Percentiles rank a stretch among this genome's conserved stretches.
Evolutionary conservation across 1,140 invertebrate genomes (phyloP).

Genomic region (Sarcophaga peregrina): DNA sequence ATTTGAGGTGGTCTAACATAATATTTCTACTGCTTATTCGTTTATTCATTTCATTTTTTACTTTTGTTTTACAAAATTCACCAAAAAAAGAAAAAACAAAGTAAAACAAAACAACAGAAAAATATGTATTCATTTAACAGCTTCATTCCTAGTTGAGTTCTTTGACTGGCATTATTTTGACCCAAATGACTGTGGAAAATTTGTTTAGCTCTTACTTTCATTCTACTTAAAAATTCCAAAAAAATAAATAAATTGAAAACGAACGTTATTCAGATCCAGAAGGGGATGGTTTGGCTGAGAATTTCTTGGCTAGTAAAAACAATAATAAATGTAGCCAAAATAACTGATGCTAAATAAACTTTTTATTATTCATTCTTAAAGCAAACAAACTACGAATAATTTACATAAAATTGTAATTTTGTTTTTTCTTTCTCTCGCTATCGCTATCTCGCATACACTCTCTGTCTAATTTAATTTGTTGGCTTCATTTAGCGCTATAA

Average conservation of each 20-base stretch:
- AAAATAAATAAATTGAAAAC: background rate
- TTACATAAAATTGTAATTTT: too few species aligned
- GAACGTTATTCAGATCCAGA: background rate
- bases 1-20: too few species aligned
- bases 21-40: too few species aligned
- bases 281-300: background rate
- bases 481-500: too few species aligned
- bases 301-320: background rate
- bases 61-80: too few species aligned
- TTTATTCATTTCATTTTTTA: too few species aligned
- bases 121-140: background rate
- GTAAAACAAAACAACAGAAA: too few species aligned
- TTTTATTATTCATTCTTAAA: background rate
- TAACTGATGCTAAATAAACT: background rate
- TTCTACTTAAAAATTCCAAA: background rate
- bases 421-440: too few species aligned
- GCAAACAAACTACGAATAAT: too few species aligned
- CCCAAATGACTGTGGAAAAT: background rate
- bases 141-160: background rate
- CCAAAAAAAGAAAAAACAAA: too few species aligned
- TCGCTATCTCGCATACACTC: too few species aligned
- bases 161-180: background rate
- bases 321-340: background rate
- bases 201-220: slow-evolving; percentile 14
- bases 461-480: too few species aligned